phyloP scores from a whole-genome alignment of 2,888 invertebrate genomes.

The Pristionchus japonicus region DNA sequence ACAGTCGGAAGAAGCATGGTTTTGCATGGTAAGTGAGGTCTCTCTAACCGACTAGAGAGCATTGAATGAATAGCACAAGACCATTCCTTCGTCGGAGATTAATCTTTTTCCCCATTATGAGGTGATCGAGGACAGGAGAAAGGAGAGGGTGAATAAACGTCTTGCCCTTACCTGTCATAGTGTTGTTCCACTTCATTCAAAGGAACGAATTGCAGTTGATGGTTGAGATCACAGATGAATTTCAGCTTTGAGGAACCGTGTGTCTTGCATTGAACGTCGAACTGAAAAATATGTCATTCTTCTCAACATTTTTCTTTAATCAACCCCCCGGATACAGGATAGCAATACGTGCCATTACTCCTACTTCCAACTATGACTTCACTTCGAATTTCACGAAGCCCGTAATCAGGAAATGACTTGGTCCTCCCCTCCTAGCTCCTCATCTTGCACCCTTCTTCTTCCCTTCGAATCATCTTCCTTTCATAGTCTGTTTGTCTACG shows the following conservation, averaged over 20 bases:
- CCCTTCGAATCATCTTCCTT: background rate
- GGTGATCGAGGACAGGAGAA: no score
- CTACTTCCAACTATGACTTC: background rate
- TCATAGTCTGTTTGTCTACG: background rate
- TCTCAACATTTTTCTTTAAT: background rate
- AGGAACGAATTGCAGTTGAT: slow-evolving; percentile 62
- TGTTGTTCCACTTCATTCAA: slow-evolving; percentile 58
- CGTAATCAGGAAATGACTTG: background rate
- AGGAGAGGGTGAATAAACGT: no score
- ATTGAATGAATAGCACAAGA: no score
- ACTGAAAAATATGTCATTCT: background rate
- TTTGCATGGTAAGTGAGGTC: no score
- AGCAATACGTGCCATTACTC: background rate
- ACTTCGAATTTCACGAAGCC: background rate
- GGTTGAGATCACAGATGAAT: slow-evolving; percentile 69
- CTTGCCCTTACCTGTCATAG: slow-evolving; percentile 58
- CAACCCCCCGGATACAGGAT: no score
- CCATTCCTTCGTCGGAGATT: no score
- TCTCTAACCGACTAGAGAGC: no score
- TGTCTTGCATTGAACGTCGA: background rate
- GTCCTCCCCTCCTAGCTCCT: background rate
- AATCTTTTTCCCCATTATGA: no score
- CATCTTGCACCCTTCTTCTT: background rate
- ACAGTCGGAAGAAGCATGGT: background rate
- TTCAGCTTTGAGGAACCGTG: slow-evolving; percentile 51